These are phyloP conservation scores for Rhinolophus sinicus DNA, from an alignment of 2,113 vertebrate genomes.

Conservation along the genomic window DNA sequence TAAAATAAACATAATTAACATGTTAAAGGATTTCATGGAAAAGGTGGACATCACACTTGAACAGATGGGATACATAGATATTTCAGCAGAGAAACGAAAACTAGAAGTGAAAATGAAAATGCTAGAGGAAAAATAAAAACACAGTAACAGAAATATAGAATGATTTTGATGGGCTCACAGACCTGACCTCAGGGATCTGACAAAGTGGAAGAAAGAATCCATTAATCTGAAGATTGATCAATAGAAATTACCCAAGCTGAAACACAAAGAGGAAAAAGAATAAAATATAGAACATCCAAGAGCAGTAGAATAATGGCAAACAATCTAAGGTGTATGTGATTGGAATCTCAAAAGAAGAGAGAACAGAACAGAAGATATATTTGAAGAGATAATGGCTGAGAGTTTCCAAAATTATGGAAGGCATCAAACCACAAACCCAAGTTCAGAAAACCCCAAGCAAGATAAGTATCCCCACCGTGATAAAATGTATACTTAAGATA, in stretches of 20 bases:
- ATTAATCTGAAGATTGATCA: background rate
- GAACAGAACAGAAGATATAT: background rate
- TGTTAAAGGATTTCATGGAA: background rate
- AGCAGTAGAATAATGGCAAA: background rate
- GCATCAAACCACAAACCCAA: background rate
- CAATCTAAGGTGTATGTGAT: fast-evolving
- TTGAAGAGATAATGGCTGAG: background rate
- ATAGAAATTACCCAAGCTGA: background rate
- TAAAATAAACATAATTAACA: background rate
- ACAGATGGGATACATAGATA: background rate
- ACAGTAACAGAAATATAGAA: background rate
- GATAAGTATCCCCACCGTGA: background rate
- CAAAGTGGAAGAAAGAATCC: background rate
- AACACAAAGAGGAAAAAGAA: background rate
- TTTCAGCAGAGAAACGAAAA: background rate
- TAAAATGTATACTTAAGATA: background rate
- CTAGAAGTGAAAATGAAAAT: background rate
- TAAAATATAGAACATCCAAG: background rate
- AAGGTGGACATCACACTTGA: background rate
- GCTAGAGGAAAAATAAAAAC: background rate
- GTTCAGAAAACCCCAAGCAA: background rate
- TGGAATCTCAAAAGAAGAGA: background rate
- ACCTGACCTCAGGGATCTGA: background rate
- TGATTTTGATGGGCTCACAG: background rate
- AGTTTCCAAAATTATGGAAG: background rate